These are phyloP conservation scores for Eurosta solidaginis DNA, from an alignment of 1,140 invertebrate species.

Conservation along the genomic window DNA sequence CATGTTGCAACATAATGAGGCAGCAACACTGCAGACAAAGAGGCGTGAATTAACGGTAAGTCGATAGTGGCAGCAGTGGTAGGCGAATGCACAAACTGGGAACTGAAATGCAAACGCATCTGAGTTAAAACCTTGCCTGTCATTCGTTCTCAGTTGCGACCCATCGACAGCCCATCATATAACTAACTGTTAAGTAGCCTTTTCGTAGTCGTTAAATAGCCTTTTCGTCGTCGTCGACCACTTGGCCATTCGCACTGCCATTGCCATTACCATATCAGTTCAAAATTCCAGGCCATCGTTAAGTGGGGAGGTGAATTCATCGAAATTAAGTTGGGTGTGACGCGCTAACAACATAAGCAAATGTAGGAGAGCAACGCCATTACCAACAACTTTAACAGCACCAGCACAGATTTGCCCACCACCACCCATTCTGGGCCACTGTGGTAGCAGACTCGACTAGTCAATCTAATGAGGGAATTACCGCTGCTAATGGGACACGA, in stretches of 20 bases:
- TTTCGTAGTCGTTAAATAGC: neutral
- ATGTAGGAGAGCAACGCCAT: no score
- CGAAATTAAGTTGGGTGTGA: conserved; percentile 17
- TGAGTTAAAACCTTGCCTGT: no score
- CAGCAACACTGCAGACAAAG: conserved; percentile 39
- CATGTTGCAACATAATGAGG: conserved; percentile 47
- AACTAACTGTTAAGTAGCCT: neutral
- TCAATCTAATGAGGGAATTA: conserved; percentile 31
- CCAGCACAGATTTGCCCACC: neutral
- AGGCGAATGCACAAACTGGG: neutral
- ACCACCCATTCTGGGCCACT: neutral
- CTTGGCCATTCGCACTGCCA: conserved; percentile 37
- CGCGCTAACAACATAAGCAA: neutral
- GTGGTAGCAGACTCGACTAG: neutral
- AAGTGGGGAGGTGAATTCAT: conserved; percentile 44
- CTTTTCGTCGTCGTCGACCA: neutral
- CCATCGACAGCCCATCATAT: neutral
- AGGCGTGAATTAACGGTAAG: conserved; percentile 13
- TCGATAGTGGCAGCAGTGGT: neutral
- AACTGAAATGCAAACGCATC: neutral
- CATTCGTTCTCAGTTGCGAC: neutral
- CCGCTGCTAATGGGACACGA: conserved; percentile 31
- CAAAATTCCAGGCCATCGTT: conserved; percentile 59
- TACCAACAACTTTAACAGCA: neutral
- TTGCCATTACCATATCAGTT: conserved; percentile 54